Percentiles rank a stretch among this genome's conserved stretches.
Evolutionary conservation across 2,888 invertebrate genomes (phyloP).

Genomic region (Latrodectus elegans): DNA sequence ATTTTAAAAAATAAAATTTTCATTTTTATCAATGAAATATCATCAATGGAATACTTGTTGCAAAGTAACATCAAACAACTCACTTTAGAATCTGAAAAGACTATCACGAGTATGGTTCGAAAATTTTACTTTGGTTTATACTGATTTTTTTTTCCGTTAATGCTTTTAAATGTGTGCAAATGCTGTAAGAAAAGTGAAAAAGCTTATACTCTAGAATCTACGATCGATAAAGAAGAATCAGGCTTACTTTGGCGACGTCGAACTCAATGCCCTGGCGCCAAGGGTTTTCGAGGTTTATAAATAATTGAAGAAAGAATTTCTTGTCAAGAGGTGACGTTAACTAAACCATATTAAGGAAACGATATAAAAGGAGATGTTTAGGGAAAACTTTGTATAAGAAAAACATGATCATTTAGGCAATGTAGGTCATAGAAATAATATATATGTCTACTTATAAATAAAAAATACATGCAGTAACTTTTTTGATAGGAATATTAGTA

Average conservation of each 20-base stretch:
- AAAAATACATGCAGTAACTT: too few species aligned
- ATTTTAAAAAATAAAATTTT: background rate
- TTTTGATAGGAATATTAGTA: too few species aligned
- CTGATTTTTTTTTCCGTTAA: constrained; percentile 3
- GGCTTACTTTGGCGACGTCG: constrained; percentile 58
- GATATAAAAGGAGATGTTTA: background rate
- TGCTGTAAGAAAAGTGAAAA: constrained; percentile 26
- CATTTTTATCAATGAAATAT: background rate
- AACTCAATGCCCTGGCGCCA: constrained; percentile 35
- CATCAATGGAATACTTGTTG: background rate
- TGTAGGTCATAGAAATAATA: too few species aligned
- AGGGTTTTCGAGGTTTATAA: constrained; percentile 57
- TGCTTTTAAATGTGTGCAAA: constrained; percentile 30
- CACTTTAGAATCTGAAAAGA: background rate
- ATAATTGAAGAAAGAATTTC: constrained; percentile 42
- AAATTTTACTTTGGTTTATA: background rate
- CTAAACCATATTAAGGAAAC: constrained; percentile 27
- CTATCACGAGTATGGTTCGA: background rate
- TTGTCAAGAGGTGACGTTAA: constrained; percentile 36
- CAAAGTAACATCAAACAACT: background rate
- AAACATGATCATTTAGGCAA: too few species aligned
- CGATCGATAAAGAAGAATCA: constrained; percentile 37
- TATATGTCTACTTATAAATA: too few species aligned
- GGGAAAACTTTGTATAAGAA: too few species aligned
- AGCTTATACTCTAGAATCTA: constrained; percentile 39